A percentile compares a stretch with the other conserved stretches of the same genome.
phyloP scores from a whole-genome alignment of 2,888 invertebrate genomes.

The Cheilosia grossa region DNA sequence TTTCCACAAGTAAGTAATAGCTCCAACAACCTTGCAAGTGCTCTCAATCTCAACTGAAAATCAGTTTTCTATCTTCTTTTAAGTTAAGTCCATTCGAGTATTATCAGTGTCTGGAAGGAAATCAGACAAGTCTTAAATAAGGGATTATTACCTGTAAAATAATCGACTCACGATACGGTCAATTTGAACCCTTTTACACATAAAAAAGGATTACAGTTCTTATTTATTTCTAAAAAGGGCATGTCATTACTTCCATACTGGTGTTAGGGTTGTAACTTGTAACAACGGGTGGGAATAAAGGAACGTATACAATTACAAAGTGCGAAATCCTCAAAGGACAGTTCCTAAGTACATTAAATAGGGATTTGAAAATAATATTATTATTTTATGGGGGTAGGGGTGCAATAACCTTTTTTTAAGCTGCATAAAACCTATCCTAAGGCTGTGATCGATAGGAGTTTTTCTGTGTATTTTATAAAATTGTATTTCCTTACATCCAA shows the following conservation, averaged over 20 bases:
- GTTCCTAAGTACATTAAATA: neutral
- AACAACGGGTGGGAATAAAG: neutral
- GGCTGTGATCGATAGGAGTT: too few species aligned
- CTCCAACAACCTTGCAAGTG: too few species aligned
- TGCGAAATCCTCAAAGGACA: neutral
- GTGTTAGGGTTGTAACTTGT: neutral
- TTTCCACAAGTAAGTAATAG: too few species aligned
- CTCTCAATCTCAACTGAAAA: constrained; percentile 12
- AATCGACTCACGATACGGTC: constrained; percentile 36
- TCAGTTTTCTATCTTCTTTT: neutral
- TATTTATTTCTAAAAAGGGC: constrained; percentile 7
- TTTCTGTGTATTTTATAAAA: too few species aligned
- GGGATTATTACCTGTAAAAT: constrained; percentile 42
- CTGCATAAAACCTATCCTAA: too few species aligned
- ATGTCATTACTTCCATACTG: neutral
- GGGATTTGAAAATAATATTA: too few species aligned
- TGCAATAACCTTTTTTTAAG: too few species aligned
- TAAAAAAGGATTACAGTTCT: constrained; percentile 40
- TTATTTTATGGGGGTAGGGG: too few species aligned
- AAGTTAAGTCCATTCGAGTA: neutral
- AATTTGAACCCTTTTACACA: constrained; percentile 48
- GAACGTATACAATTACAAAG: neutral
- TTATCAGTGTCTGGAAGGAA: constrained; percentile 1
- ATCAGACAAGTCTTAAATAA: constrained; percentile 19
- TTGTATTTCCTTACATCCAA: too few species aligned